Conservation (phyloP, 53 echinoderm and acorn worm species). For the Echinarachnius parma region DNA sequence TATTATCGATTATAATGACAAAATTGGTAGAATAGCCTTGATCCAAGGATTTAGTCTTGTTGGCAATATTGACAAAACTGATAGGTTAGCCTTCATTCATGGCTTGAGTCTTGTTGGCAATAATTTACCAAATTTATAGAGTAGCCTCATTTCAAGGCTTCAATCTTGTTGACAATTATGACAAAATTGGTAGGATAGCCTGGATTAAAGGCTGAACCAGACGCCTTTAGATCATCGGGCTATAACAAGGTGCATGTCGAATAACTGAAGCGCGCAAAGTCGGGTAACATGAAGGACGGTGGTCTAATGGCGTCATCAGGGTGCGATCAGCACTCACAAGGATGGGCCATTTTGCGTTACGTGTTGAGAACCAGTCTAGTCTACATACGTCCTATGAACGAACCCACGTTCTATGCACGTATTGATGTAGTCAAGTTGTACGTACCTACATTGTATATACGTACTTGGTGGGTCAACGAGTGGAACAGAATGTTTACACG, state of each 20-base stretch:
- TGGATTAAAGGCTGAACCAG: conserved; percentile 34
- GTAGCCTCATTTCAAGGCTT: not conserved
- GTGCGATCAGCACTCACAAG: no score
- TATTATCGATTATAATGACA: not conserved
- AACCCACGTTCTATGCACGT: no score
- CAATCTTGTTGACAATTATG: not conserved
- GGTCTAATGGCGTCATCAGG: conserved; percentile 24
- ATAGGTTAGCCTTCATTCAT: no score
- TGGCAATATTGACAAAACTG: not conserved
- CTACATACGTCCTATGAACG: no score
- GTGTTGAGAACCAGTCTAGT: no score
- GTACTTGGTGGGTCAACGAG: no score
- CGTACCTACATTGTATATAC: no score
- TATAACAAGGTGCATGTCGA: conserved; percentile 29
- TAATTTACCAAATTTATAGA: no score
- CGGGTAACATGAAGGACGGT: conserved; percentile 49
- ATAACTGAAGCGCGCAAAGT: conserved; percentile 40
- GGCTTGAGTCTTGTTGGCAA: no score
- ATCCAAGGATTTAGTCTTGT: not conserved
- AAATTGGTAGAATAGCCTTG: no score
- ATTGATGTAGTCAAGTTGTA: no score
- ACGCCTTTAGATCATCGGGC: conserved; percentile 49
- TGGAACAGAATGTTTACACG: no score
- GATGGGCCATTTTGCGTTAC: conserved; percentile 13
- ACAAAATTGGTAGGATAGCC: conserved; percentile 17